Percentiles rank a stretch among this genome's conserved stretches.
phyloP scores from a whole-genome alignment of 1,140 invertebrate genomes.

The Drosophila tristis region DNA sequence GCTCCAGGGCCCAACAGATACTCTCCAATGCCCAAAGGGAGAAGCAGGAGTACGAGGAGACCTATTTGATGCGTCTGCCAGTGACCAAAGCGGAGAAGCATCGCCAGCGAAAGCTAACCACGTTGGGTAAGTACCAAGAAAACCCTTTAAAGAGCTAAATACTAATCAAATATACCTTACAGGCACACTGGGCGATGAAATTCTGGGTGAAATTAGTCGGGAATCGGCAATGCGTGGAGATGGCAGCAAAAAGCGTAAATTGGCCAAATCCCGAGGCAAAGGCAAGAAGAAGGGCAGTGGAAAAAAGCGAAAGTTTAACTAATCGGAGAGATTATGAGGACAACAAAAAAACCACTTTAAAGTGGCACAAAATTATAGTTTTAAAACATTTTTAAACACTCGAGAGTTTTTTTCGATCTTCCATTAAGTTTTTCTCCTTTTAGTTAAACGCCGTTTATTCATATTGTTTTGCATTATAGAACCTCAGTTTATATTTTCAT shows the following conservation, averaged over 20 bases:
- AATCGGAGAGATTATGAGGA: conserved; percentile 48
- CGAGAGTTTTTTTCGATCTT: conserved; percentile 12
- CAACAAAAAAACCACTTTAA: conserved; percentile 15
- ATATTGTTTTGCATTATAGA: conserved; percentile 1
- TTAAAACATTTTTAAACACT: conserved; percentile 12
- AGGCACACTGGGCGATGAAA: conserved; percentile 90
- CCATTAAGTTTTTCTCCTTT: neutral
- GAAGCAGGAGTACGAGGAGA: conserved; percentile 95
- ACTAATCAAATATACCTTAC: neutral
- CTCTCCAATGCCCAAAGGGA: conserved; percentile 88
- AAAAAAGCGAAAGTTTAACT: conserved; percentile 86
- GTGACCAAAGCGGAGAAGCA: conserved; percentile 95
- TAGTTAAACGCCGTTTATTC: neutral
- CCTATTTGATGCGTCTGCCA: conserved; percentile 94
- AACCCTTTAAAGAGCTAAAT: too few species aligned
- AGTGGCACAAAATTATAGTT: conserved; percentile 35
- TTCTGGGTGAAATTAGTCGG: conserved; percentile 87
- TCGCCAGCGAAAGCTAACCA: conserved; percentile 89
- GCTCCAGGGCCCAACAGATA: conserved; percentile 89
- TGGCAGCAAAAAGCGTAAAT: conserved; percentile 85
- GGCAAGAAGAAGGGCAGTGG: conserved; percentile 83
- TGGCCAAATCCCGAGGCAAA: conserved; percentile 82
- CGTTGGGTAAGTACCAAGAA: conserved; percentile 86
- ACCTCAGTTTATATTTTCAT: conserved; percentile 16
- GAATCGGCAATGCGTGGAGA: conserved; percentile 79